These are phyloP conservation scores for Burhinus oedicnemus DNA, from an alignment of 2,113 vertebrate genomes.

Conservation along the genomic window DNA sequence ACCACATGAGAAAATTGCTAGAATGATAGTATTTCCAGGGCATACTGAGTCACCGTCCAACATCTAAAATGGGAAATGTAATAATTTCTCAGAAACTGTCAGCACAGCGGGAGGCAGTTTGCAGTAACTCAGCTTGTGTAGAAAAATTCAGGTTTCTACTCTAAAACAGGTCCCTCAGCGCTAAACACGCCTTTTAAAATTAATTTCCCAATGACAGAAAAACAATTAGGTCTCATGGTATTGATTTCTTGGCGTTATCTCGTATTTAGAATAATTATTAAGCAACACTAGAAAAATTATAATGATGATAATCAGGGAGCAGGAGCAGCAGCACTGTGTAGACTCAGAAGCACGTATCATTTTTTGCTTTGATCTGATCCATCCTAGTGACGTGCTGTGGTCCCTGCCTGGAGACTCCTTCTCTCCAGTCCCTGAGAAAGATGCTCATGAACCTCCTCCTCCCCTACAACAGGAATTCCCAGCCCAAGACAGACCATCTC, in stretches of 20 bases:
- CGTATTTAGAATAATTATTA: constrained; percentile 7
- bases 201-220: background rate
- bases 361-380: background rate
- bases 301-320: background rate
- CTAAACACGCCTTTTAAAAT: background rate
- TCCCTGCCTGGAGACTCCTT: background rate
- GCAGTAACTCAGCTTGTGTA: background rate
- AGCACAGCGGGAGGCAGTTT: constrained; percentile 26
- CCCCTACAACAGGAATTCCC: background rate
- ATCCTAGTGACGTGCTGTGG: background rate
- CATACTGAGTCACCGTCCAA: constrained; percentile 76
- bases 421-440: background rate
- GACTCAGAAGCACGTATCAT: background rate
- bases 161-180: background rate
- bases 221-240: background rate
- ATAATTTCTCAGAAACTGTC: constrained; percentile 66
- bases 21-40: constrained; percentile 76
- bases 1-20: constrained; percentile 73
- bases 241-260: background rate
- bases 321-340: background rate
- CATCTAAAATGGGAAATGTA: constrained; percentile 76
- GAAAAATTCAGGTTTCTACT: constrained; percentile 12
- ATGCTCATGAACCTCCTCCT: background rate
- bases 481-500: background rate
- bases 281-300: background rate